Conservation (phyloP, 2,888 invertebrate genomes). For the Ischnus inquisitorius region DNA sequence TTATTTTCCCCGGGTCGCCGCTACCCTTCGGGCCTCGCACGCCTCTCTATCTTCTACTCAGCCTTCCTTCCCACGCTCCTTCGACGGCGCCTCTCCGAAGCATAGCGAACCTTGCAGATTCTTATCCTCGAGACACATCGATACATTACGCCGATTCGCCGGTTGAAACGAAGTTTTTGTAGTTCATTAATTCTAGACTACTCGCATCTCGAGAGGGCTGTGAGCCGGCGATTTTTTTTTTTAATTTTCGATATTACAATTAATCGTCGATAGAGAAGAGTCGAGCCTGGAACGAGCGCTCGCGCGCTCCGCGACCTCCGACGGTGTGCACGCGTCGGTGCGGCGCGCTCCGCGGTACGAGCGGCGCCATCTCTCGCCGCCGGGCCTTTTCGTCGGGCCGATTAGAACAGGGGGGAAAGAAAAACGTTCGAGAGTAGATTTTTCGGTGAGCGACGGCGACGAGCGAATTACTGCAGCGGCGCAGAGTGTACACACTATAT, state of each 20-base stretch:
- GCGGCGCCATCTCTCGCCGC: conserved; percentile 43
- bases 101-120: conserved; percentile 38
- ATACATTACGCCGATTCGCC: conserved; percentile 8
- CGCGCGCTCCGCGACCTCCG: too few species aligned
- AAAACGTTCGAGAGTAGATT: conserved; percentile 22
- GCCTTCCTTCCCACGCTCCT: neutral
- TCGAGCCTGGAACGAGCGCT: too few species aligned
- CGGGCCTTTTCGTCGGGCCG: neutral
- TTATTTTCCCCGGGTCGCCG: conserved; percentile 13
- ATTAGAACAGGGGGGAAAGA: conserved; percentile 13
- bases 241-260: too few species aligned
- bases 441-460: conserved; percentile 15
- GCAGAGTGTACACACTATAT: neutral
- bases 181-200: neutral
- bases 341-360: conserved; percentile 8
- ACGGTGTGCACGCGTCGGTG: conserved; percentile 8
- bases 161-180: neutral
- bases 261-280: too few species aligned
- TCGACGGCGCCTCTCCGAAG: conserved; percentile 1
- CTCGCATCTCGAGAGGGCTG: too few species aligned
- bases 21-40: conserved; percentile 3
- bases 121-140: conserved; percentile 11
- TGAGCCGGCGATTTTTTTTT: too few species aligned
- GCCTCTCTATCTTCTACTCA: neutral
- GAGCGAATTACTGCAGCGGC: conserved; percentile 27